Base-by-base conservation (phyloP, 2,888 invertebrate species). In the Drosophila formosana region DNA sequence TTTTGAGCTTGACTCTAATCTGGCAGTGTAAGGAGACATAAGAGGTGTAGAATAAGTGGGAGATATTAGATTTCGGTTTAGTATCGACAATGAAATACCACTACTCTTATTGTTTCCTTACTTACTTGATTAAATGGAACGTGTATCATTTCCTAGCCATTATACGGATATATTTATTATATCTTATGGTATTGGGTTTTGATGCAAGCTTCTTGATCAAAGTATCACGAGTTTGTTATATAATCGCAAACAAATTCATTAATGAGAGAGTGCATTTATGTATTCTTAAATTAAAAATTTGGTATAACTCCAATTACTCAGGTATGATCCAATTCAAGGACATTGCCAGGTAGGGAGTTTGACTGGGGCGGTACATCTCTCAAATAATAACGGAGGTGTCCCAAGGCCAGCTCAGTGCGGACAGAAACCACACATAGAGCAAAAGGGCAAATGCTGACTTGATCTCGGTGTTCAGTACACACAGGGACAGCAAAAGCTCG, bases 391-490 rank as follows among this genome's bases (percentile, higher is more conserved):
- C 66, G 53, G 43, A 43, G 43, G 52, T 52, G 39, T 39, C 52
- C 26, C 52, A 39, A 52, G 39, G 23, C 34, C 50, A 50, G 90
- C 94, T 94, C 94, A 94, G 52, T 41, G 39, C 94, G 94, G 94
- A 94, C 94, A 94, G 94, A 95, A 95, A 95, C 94, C 95, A 94
- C 94, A 93, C 94, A 94, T 18, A 93, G 95, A 95, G 94, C 93
- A 95, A 94, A 95, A 94, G 94, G 94, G 94, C 93, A 94, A 94
- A 94, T 93, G 94, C 94, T 94, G 93, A 93, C 28, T 41, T 52
- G 52, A 52, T 41, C 52, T 52, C 39, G 28, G 52, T 52, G 52
- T 28, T 41, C 26, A 94, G 94, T 94, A 94, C 92, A 93, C 93
- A 94, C 93, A 94, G 92, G 93, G 93, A 94, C 94, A 93, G 94